A percentile compares a stretch with the other conserved stretches of the same genome.
phyloP scores from a whole-genome alignment of 2,797 vertebrate genomes.

The Parambassis ranga region DNA sequence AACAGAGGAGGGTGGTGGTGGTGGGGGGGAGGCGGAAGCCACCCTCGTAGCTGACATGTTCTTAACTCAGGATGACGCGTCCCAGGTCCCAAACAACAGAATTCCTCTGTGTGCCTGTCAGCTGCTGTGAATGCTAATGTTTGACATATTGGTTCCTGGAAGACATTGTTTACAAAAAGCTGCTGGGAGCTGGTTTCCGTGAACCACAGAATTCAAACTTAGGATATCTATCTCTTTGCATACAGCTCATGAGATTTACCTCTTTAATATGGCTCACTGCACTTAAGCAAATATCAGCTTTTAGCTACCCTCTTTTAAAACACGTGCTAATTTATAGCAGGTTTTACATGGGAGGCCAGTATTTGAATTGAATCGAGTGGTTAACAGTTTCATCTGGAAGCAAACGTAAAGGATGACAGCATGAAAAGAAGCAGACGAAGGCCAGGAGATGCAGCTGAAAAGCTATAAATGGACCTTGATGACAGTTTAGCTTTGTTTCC shows the following conservation, averaged over 20 bases:
- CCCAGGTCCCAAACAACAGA: constrained; percentile 52
- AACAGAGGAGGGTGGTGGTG: background rate
- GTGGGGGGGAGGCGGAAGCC: constrained; percentile 27
- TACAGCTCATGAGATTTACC: constrained; percentile 30
- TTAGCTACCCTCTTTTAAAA: background rate
- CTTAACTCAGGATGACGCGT: constrained; percentile 42
- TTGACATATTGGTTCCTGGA: constrained; percentile 54
- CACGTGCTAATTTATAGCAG: background rate
- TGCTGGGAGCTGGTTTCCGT: constrained; percentile 15
- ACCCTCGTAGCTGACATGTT: constrained; percentile 32
- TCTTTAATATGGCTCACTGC: background rate
- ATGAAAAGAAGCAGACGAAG: background rate
- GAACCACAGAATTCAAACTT: background rate
- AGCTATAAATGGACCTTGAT: background rate
- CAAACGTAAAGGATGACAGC: too few relatives aligned
- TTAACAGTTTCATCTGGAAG: too few relatives aligned
- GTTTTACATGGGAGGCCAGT: too few relatives aligned
- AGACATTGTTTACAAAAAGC: constrained; percentile 45
- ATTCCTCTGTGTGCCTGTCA: constrained; percentile 29
- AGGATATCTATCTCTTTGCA: constrained; percentile 23
- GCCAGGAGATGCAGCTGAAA: background rate
- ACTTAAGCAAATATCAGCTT: constrained; percentile 39
- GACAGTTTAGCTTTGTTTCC: background rate
- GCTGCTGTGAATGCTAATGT: constrained; percentile 39
- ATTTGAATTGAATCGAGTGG: too few relatives aligned